Percentiles rank a stretch among this genome's conserved stretches.
These are phyloP conservation scores for Tetranychus urticae DNA, from an alignment of 1,140 invertebrate genomes.

Conservation along the genomic window DNA sequence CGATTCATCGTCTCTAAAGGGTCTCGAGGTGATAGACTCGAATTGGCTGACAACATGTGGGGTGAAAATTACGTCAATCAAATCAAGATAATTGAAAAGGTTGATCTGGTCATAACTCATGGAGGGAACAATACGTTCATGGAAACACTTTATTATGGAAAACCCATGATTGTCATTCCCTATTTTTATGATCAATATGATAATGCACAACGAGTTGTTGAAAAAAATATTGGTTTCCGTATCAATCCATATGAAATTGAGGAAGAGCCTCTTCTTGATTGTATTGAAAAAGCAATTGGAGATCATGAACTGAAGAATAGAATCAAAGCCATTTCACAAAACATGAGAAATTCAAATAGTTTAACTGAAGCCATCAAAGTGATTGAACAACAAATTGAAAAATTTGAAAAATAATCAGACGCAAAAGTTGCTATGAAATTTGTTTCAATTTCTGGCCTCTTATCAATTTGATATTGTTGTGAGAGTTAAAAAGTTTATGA, in stretches of 20 bases:
- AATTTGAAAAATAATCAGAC: no score
- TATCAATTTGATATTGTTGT: no score
- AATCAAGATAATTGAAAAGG: not conserved
- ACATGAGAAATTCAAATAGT: not conserved
- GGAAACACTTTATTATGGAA: conserved; percentile 3
- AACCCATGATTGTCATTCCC: conserved; percentile 8
- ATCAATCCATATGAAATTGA: conserved; percentile 5
- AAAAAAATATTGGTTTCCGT: conserved; percentile 1
- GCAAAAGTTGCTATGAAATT: no score
- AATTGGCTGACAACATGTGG: not conserved
- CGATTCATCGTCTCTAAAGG: not conserved
- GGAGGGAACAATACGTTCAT: not conserved
- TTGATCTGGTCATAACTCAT: conserved; percentile 1
- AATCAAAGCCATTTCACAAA: not conserved
- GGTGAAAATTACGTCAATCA: conserved; percentile 2
- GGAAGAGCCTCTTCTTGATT: conserved; percentile 2
- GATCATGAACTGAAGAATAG: not conserved
- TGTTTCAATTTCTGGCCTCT: no score
- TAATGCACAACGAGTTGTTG: not conserved
- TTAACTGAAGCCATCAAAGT: no score
- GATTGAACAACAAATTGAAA: no score
- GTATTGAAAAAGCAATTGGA: conserved; percentile 1
- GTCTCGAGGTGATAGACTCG: not conserved
- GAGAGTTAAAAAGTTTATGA: no score
- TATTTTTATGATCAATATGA: conserved; percentile 5